Evolutionary conservation across 2,797 vertebrate genomes (phyloP).

Genomic region (Diceros bicornis): DNA sequence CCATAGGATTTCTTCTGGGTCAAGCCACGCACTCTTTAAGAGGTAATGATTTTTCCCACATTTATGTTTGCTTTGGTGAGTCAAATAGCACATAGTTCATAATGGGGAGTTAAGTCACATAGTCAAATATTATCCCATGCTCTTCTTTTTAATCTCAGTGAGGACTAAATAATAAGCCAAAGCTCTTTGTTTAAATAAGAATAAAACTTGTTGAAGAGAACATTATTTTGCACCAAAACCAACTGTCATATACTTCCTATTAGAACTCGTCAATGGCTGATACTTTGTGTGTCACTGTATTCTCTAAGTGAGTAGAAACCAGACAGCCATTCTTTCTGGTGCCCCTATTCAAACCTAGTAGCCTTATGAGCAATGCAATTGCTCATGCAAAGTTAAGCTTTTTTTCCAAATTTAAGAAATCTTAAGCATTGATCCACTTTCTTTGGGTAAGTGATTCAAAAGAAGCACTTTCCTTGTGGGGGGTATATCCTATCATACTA

Average conservation of each 20-base stretch:
- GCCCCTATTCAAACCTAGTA: neutral
- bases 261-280: neutral
- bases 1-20: neutral
- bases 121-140: neutral
- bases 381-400: neutral
- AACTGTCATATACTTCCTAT: neutral
- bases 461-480: neutral
- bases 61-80: neutral
- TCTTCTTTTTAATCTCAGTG: neutral
- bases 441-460: neutral
- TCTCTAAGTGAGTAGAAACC: neutral
- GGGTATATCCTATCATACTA: neutral
- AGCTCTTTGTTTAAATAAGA: neutral
- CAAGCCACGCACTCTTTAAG: neutral
- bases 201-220: neutral
- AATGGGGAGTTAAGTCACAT: neutral
- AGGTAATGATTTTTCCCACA: neutral
- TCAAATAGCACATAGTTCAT: neutral
- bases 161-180: neutral
- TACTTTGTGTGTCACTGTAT: neutral
- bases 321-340: neutral
- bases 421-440: neutral
- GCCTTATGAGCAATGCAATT: neutral
- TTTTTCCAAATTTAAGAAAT: conserved; percentile 26
- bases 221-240: neutral